Evolutionary conservation across 2,888 invertebrate species (phyloP).

Genomic region (Panopea generosa): DNA sequence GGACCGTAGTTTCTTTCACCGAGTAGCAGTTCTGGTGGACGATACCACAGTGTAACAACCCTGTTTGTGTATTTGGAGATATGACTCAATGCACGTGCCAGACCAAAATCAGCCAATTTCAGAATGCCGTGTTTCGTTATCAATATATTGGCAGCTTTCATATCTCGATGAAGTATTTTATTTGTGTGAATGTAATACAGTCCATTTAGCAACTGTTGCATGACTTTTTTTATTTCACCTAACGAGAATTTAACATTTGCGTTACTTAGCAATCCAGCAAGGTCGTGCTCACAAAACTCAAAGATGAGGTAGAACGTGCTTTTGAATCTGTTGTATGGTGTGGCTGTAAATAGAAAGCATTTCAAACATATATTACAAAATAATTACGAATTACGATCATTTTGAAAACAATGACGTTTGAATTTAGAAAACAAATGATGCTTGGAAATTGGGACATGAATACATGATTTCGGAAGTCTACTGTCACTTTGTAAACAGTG

Average conservation of each 20-base stretch:
- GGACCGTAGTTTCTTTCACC: conserved; percentile 96
- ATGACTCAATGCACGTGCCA: conserved; percentile 96
- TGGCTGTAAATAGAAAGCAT: conserved; percentile 85
- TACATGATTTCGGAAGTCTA: no score
- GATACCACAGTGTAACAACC: conserved; percentile 98
- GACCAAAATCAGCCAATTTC: conserved; percentile 98
- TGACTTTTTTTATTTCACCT: conserved; percentile 97
- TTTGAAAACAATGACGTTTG: no score
- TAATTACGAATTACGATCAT: no score
- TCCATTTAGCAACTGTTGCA: conserved; percentile 90
- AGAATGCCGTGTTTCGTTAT: conserved; percentile 95
- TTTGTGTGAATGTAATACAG: conserved; percentile 98
- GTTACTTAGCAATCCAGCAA: conserved; percentile 97
- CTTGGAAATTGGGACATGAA: no score
- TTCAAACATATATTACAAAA: no score
- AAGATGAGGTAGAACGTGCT: conserved; percentile 98
- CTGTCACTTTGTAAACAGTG: no score
- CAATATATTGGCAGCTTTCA: conserved; percentile 99
- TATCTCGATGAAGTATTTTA: conserved; percentile 89
- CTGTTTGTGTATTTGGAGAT: conserved; percentile 97
- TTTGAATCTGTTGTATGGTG: conserved; percentile 90
- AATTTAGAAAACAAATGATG: no score
- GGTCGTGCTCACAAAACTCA: conserved; percentile 99
- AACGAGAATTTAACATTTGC: conserved; percentile 97
- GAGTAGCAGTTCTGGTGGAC: conserved; percentile 86